Base-by-base conservation (phyloP, 2,888 invertebrate species). In the Lochmaea crataegi region DNA sequence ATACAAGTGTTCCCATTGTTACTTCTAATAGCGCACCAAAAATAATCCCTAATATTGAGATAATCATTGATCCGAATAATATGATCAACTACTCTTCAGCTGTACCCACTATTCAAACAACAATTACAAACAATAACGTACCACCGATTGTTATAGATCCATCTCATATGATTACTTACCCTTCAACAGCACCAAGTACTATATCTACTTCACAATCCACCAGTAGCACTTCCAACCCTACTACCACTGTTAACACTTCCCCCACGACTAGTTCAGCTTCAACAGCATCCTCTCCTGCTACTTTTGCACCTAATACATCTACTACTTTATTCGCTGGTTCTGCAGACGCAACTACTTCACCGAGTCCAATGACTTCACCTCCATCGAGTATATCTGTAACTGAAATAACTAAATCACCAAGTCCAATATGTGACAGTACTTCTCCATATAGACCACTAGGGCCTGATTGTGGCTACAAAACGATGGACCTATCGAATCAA, bases 391-490 rank as follows among this genome's bases (percentile, higher is more conserved):
- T 16, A 53, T 10, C 53, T 53, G 10, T 16, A 12, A 51, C 9
- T 16, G 7, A 14, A 51, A 16, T 14, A 12, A 53, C 16, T 53
- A 7, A 10, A 53, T 16, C 53, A 16, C 9, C 53, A 53, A 53
- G 16, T 18, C 18, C 51, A 61, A 7, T 42, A 6, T 7, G 32
- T 22, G 41, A 14, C 3, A 38, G 41, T 16, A 4, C 38, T 14
- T 32, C 38, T 66, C 16, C 66, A n/a, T 38, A 63, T 38, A 48
- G 38, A 61, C 38, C 41, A 12, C 57, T 58, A 7, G 67, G 58
- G 45, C 61, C 16, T 11, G 61, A 60, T 45, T 68, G 41, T 45
- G n/a, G 14, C 11, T 60, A 68, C n/a, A 68, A 68, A 58, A 22
- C 41, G 26, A 16, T 41, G 1, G 18, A 48, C 1, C 11, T 56